Evolutionary conservation across 2,888 invertebrate genomes (phyloP).

Genomic region (Torymus auratus): DNA sequence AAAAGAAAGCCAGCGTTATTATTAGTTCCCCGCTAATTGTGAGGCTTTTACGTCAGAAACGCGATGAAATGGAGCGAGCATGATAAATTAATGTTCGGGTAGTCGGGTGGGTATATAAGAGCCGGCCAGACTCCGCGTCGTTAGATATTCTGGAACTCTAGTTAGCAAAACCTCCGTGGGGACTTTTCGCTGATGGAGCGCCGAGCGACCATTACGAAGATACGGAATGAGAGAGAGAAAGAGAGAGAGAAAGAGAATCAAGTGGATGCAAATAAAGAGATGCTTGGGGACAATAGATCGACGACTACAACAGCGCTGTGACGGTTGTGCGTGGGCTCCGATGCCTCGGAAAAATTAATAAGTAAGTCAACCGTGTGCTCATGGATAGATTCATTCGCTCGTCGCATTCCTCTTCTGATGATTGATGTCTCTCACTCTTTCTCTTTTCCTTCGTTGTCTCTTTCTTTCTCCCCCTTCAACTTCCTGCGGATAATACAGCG

Average conservation of each 20-base stretch:
- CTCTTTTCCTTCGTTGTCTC: background rate
- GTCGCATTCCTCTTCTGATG: constrained; percentile 57
- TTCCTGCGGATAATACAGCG: no score
- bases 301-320: background rate
- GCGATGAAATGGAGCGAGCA: constrained; percentile 56
- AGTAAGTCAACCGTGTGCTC: constrained; percentile 59
- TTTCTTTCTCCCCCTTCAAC: background rate
- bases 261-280: constrained; percentile 47
- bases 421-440: constrained; percentile 8
- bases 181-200: constrained; percentile 42
- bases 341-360: constrained; percentile 39
- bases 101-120: background rate
- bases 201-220: background rate
- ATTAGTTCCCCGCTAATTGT: constrained; percentile 37
- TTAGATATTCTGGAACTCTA: constrained; percentile 60
- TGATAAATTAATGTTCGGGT: constrained; percentile 58
- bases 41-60: constrained; percentile 18
- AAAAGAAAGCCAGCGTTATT: constrained; percentile 15
- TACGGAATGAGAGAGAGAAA: background rate
- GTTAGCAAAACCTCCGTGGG: constrained; percentile 57
- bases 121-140: constrained; percentile 44
- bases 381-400: constrained; percentile 59
- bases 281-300: constrained; percentile 36
- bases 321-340: background rate
- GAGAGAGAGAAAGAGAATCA: background rate